phyloP scores from a whole-genome alignment of 2,888 invertebrate species.

The Pterostichus niger region DNA sequence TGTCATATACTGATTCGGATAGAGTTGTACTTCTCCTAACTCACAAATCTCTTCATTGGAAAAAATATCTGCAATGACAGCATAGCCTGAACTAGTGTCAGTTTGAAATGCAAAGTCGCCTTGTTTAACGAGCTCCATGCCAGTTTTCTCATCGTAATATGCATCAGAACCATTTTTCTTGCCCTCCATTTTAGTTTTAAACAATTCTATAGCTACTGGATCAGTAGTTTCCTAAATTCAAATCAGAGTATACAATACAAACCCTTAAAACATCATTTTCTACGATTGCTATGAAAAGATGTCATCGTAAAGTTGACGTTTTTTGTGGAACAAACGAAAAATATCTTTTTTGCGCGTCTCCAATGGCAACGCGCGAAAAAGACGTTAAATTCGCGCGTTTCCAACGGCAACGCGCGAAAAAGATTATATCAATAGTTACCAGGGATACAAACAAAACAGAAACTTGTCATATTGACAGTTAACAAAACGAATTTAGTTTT shows the following conservation, averaged over 20 bases:
- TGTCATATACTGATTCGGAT: conserved; percentile 81
- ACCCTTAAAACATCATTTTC: too few species aligned
- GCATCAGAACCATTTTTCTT: conserved; percentile 72
- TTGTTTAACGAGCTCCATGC: conserved; percentile 80
- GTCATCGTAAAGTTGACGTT: too few species aligned
- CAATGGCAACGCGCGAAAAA: too few species aligned
- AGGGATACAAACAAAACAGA: too few species aligned
- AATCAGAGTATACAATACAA: not conserved
- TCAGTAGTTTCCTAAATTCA: conserved; percentile 82
- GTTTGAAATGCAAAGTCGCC: conserved; percentile 87
- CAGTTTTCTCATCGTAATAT: conserved; percentile 79
- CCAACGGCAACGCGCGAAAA: too few species aligned
- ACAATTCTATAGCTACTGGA: conserved; percentile 81
- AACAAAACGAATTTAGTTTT: too few species aligned
- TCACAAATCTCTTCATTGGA: conserved; percentile 85
- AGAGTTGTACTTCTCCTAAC: conserved; percentile 82
- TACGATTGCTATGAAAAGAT: too few species aligned
- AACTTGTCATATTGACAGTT: too few species aligned
- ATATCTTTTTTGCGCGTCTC: too few species aligned
- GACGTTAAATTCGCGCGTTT: too few species aligned
- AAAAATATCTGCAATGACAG: conserved; percentile 83
- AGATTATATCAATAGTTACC: too few species aligned
- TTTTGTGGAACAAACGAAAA: too few species aligned
- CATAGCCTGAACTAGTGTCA: conserved; percentile 84
- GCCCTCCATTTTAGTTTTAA: conserved; percentile 79